Percentiles rank a stretch among this genome's conserved stretches.
Conservation (phyloP, 2,113 vertebrate genomes). For the Burhinus oedicnemus region DNA sequence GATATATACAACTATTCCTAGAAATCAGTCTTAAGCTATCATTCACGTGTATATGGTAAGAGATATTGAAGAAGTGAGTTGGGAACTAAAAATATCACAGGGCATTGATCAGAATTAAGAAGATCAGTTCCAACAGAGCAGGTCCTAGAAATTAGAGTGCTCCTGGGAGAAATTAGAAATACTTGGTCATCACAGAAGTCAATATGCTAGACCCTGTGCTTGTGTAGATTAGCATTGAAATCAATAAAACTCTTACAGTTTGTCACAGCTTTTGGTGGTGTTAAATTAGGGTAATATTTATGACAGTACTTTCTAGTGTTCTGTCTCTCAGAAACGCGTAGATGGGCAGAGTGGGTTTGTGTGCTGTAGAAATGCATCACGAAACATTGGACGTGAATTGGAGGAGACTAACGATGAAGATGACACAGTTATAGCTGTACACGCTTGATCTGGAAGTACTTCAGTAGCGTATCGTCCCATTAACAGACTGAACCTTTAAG, state of each 20-base stretch:
- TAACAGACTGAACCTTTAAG: constrained; percentile 26
- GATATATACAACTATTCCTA: background rate
- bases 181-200: constrained; percentile 4
- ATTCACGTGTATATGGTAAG: background rate
- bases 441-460: background rate
- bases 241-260: background rate
- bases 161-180: constrained; percentile 1
- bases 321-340: background rate
- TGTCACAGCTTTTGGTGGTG: background rate
- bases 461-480: background rate
- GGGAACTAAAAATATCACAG: background rate
- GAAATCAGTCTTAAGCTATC: background rate
- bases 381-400: background rate
- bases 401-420: background rate
- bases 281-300: constrained; percentile 27
- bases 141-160: background rate
- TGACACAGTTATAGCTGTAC: background rate
- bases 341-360: background rate
- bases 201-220: background rate
- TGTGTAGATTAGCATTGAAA: constrained; percentile 9
- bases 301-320: background rate
- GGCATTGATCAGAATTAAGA: constrained; percentile 15
- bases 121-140: constrained; percentile 19
- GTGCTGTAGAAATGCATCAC: background rate
- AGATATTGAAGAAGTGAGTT: background rate